Evolutionary conservation across 2,888 invertebrate genomes (phyloP).

Genomic region (Rosalia funebris): DNA sequence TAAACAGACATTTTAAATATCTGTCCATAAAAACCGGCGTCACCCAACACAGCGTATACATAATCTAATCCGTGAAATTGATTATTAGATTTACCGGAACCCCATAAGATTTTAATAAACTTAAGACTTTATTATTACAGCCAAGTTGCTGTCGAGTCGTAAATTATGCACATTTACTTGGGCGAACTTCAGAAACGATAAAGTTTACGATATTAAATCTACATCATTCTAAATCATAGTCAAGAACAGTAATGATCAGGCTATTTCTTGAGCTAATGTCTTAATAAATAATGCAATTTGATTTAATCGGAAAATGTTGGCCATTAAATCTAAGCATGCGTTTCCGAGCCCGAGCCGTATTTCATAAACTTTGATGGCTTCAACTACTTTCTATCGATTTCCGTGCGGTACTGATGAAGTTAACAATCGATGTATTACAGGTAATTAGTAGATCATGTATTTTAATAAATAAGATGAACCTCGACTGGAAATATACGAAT

Average conservation of each 20-base stretch:
- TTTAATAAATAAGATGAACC: neutral
- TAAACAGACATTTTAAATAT: too few species aligned
- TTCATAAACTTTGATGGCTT: slow-evolving; percentile 40
- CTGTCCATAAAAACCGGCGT: too few species aligned
- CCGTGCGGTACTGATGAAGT: slow-evolving; percentile 27
- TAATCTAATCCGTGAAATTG: slow-evolving; percentile 29
- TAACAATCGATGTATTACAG: slow-evolving; percentile 35
- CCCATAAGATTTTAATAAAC: slow-evolving; percentile 43
- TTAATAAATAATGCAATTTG: slow-evolving; percentile 53
- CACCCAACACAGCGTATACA: too few species aligned
- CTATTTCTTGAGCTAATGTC: slow-evolving; percentile 49
- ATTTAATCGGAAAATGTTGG: slow-evolving; percentile 51
- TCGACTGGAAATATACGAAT: too few species aligned
- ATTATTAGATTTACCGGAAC: slow-evolving; percentile 39
- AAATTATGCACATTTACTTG: slow-evolving; percentile 44
- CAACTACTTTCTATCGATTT: slow-evolving; percentile 41
- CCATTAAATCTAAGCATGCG: slow-evolving; percentile 54
- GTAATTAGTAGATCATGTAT: slow-evolving; percentile 26
- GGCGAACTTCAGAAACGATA: slow-evolving; percentile 45
- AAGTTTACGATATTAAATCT: slow-evolving; percentile 51
- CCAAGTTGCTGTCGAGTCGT: slow-evolving; percentile 42
- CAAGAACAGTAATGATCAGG: slow-evolving; percentile 45
- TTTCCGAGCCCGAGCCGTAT: slow-evolving; percentile 37
- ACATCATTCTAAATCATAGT: slow-evolving; percentile 51
- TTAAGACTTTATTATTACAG: slow-evolving; percentile 46